Base-by-base conservation (phyloP, 1,140 invertebrate genomes). In the Eueides isabella region DNA sequence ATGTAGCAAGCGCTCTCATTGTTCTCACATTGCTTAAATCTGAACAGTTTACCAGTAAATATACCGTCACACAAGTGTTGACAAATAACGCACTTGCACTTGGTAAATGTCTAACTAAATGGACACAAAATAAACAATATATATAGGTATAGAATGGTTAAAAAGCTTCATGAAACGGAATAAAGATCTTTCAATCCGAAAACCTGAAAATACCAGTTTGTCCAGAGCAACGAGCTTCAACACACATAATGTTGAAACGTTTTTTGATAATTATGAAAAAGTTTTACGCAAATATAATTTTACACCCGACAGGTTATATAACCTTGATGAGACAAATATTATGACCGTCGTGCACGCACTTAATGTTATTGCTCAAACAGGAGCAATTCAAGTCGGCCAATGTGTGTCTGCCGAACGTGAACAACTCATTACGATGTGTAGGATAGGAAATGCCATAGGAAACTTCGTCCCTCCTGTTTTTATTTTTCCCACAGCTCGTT, bases 321-420 rank as follows among this genome's bases (percentile, higher is more conserved):
- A 94, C 72, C 68, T 86, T 19, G 90, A 93, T 78, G 87, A 93
- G 80, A 94, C 83, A 7, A 91, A 86, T 44, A 75, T 93, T n/a
- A 91, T 84, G 30, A 93, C 93, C n/a, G 93, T 94, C 35, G 83
- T 87, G 12, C 85, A 88, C 72, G 76, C 84, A 35, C 84, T 82
- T 16, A 92, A 89, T 81, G 80, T 93, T 63, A 78, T 94, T 63
- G 85, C 89, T 48, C 33, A 41, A 67, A 93, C 63, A 78, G 86
- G 87, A 5, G 41, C 67, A 71, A 93, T 89, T 72, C 79, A 84
- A 78, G 87, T 94, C 3, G 87, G 87, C n/a, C 79, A 86, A 79
- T 74, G 81, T 63, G 82, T 85, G 14, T 92, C 87, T 9, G 88
- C 84, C 6, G 91, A 94, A 80, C 72, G 87, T 72, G 92, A 87